Percentiles rank a stretch among this genome's conserved stretches.
Evolutionary conservation across 1,140 invertebrate genomes (phyloP).

Genomic region (Drosophila burlai): DNA sequence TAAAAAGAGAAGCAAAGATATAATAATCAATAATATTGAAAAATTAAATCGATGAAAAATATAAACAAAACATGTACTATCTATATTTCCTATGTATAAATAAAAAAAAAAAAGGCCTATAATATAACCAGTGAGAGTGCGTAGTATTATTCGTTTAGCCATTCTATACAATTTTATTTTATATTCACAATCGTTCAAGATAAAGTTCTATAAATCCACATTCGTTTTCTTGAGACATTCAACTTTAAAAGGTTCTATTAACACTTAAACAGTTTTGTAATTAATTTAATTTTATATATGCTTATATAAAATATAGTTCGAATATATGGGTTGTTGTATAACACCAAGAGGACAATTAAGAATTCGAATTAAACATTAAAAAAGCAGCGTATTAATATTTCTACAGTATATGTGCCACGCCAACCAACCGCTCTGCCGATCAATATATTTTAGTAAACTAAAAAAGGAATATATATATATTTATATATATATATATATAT

Average conservation of each 20-base stretch:
- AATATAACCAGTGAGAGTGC: neutral
- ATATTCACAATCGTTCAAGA: neutral
- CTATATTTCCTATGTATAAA: neutral
- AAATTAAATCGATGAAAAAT: neutral
- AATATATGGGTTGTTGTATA: neutral
- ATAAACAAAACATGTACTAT: neutral
- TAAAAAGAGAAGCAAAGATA: constrained; percentile 8
- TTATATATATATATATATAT: too few species aligned
- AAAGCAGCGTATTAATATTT: neutral
- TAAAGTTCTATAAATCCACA: neutral
- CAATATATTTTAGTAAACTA: neutral
- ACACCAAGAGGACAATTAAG: neutral
- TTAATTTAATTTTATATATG: too few species aligned
- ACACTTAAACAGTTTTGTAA: neutral
- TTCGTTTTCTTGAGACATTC: neutral
- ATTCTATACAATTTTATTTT: neutral
- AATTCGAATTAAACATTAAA: neutral
- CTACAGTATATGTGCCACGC: constrained; percentile 5
- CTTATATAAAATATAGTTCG: neutral
- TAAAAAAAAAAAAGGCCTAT: neutral
- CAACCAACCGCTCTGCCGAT: constrained; percentile 10
- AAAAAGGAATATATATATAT: neutral
- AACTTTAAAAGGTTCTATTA: neutral
- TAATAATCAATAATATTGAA: neutral
- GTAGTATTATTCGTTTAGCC: neutral